Evolutionary conservation across 2,797 vertebrate genomes (phyloP), one percentile per base, ranked within the genome.

Genomic region (Trichosurus vulpecula): DNA sequence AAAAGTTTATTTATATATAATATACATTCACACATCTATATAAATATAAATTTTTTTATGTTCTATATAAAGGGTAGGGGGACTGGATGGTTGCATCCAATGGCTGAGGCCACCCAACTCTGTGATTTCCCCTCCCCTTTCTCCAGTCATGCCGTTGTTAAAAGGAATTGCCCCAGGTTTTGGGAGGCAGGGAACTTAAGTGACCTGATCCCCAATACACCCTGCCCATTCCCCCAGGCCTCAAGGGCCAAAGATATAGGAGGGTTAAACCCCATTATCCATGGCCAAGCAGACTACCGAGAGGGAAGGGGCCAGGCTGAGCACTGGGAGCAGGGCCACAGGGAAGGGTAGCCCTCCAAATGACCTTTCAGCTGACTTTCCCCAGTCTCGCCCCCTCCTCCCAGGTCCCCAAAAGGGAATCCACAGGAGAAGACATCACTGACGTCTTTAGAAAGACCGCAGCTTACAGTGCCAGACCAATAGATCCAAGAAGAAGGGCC

Each of bases 201-300:
- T 11, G 41, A 81, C n/a, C 41, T 81, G 66, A 81, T 16, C 57
- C 61, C 41, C 31, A 61, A 16, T 1, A 66, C 35, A 66, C 22
- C 19, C 16, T 41, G 2, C 41, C 74, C 41, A 19, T n/a, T 66
- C 14, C 61, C 35, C 4, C 3, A n/a, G 35, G 31, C 61, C 61
- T 66, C 61, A 66, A 66, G 61, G 61, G 61, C 61, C 14, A n/a
- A n/a, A n/a, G 4, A 35, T 1, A n/a, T 14, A 35, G 13, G 35
- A 66, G 35, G 2, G 61, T 4, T 61, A 35, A 61, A n/a, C n/a
- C 66, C 66, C n/a, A 41, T 74, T 41, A 11, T 66, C 96, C 96
- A 11, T 9, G 54, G 31, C 93, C 90, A 57, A 56, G 54, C 94
- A 96, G 96, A 98, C 98, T 90, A 90, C 90, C 53, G 52, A 90